Base-by-base conservation (phyloP, 2,888 invertebrate species). In the Colletes collaris region DNA sequence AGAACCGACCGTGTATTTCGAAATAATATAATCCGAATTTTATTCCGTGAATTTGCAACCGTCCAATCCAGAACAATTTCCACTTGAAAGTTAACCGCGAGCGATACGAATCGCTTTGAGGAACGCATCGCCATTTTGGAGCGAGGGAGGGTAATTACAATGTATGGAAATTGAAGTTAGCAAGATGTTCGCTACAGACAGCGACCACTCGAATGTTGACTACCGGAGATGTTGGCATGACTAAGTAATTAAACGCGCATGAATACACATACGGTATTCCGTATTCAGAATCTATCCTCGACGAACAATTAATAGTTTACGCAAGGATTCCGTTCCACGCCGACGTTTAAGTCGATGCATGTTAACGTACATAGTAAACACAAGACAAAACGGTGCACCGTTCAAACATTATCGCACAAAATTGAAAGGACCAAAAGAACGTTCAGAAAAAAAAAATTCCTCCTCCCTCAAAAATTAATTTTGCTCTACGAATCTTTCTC, bases 161-260 rank as follows among this genome's bases (percentile, higher is more conserved):
- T 37, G 52, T 27, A 79, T 68, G 64, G 52, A 79, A 66, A 80
- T 74, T 63, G 53, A 74, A 66, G 59, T 65, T 60, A 64, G 59
- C 66, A 67, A 79, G 79, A 79, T 56, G 49, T 59, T 60, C 49
- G 69, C 44, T 69, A 64, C 71, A 64, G 46, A 65, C 55, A 49
- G 19, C 58, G 64, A 68, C 56, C 58, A 65, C 50, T 76, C 37
- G 50, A 37, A 49, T 50, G 58, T 75, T 60, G 50, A 60, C 63
- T 53, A 53, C 67, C 27, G 49, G 60, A 68, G 69, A 75, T 64
- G 63, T 46, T 71, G 49, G 65, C 65, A 68, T 49, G 75, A 60
- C 75, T 79, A 60, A 79, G 71, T 79, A 81, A 79, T 81, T 79
- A 75, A 81, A 65, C 56, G 52, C 68, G 79, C 75, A 55, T 81